phyloP scores from a whole-genome alignment of 2,888 invertebrate genomes.

The Catocala fraxini region DNA sequence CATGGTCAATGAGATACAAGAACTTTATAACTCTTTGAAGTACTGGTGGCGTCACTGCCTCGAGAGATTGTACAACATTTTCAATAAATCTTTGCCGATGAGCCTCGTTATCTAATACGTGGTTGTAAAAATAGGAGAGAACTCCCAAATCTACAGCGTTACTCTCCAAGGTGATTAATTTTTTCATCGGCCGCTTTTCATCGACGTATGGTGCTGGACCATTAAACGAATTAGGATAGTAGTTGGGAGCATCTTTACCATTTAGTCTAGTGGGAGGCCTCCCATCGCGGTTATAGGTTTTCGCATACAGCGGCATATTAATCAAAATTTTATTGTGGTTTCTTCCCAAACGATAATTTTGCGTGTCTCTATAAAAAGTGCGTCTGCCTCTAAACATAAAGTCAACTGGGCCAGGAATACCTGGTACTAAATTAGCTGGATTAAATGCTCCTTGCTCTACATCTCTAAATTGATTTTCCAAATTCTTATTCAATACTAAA shows the following conservation, averaged over 20 bases:
- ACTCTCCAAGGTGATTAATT: conserved; percentile 17
- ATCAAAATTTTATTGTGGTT: conserved; percentile 58
- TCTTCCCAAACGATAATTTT: conserved; percentile 64
- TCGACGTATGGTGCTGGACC: conserved; percentile 60
- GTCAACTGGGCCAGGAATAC: conserved; percentile 85
- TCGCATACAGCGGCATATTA: conserved; percentile 52
- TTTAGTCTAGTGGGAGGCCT: conserved; percentile 50
- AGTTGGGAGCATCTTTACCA: conserved; percentile 54
- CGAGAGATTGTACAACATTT: conserved; percentile 11
- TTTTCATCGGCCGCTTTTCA: conserved; percentile 27
- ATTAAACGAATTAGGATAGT: conserved; percentile 60
- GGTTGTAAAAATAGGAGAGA: conserved; percentile 30
- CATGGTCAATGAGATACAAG: conserved; percentile 91
- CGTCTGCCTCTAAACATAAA: conserved; percentile 82
- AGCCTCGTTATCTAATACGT: conserved; percentile 25
- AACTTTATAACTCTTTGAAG: conserved; percentile 92
- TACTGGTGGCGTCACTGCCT: conserved; percentile 24
- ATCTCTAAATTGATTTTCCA: conserved; percentile 81
- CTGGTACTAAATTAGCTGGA: conserved; percentile 67
- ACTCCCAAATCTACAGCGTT: conserved; percentile 31
- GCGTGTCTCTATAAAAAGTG: conserved; percentile 86
- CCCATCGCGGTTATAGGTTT: conserved; percentile 58
- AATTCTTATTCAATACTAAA: conserved; percentile 80
- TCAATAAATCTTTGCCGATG: conserved; percentile 34
- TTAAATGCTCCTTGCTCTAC: conserved; percentile 84